These are phyloP conservation scores for Urosaurus nigricauda DNA, from an alignment of 2,797 vertebrate genomes.

Conservation along the genomic window DNA sequence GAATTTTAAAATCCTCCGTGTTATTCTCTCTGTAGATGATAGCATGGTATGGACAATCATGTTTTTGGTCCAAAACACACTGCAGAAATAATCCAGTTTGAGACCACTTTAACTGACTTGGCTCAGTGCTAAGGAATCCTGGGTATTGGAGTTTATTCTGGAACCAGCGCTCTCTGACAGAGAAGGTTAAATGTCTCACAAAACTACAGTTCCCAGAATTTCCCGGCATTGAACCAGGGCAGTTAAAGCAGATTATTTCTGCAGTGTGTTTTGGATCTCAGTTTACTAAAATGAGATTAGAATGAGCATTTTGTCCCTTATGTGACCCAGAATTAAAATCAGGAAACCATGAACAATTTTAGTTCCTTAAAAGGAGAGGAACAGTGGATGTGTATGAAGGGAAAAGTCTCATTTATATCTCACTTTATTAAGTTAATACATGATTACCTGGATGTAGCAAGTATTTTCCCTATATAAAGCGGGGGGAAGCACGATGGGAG, in stretches of 20 bases:
- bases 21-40: slow-evolving; percentile 53
- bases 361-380: neutral
- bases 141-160: no score
- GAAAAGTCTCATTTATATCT: neutral
- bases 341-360: neutral
- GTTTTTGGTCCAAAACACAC: neutral
- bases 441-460: neutral
- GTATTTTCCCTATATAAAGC: neutral
- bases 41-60: neutral
- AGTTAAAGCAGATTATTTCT: no score
- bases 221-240: no score
- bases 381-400: no score
- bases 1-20: slow-evolving; percentile 56
- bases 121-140: no score
- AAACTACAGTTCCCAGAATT: no score
- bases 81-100: no score
- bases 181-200: no score
- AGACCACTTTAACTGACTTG: no score
- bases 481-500: neutral
- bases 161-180: no score
- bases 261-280: no score
- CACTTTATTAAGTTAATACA: slow-evolving; percentile 2
- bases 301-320: neutral
- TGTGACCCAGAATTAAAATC: neutral
- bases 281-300: neutral